These are phyloP conservation scores for Mythimna loreyi DNA, from an alignment of 2,888 invertebrate genomes.

Conservation along the genomic window DNA sequence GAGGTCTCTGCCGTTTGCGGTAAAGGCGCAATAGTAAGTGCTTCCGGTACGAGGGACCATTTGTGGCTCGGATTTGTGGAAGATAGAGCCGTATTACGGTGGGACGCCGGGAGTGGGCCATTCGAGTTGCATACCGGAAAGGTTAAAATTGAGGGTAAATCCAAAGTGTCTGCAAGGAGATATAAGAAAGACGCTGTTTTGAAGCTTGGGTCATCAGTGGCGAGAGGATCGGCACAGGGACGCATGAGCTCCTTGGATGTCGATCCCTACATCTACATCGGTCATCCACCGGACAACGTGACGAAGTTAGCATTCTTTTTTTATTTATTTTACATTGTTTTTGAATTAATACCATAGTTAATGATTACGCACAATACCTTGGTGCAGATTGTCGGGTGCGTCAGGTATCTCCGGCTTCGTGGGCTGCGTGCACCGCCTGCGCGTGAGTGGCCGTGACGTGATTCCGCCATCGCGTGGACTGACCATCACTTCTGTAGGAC, in stretches of 20 bases:
- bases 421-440: slow-evolving; percentile 95
- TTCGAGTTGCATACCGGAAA: slow-evolving; percentile 81
- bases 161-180: slow-evolving; percentile 83
- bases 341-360: not conserved
- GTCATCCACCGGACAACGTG: slow-evolving; percentile 84
- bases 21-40: slow-evolving; percentile 82
- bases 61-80: slow-evolving; percentile 86
- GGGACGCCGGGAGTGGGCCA: slow-evolving; percentile 86
- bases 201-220: slow-evolving; percentile 79
- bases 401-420: slow-evolving; percentile 94
- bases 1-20: slow-evolving; percentile 86
- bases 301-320: slow-evolving; percentile 78
- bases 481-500: slow-evolving; percentile 77
- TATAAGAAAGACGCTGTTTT: slow-evolving; percentile 86
- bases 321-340: not conserved
- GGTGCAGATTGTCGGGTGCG: slow-evolving; percentile 93
- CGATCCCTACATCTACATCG: slow-evolving; percentile 84
- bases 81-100: slow-evolving; percentile 80
- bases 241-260: slow-evolving; percentile 86
- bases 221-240: slow-evolving; percentile 82
- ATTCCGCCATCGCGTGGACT: slow-evolving; percentile 90
- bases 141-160: slow-evolving; percentile 80
- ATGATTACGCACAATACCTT: slow-evolving; percentile 8
- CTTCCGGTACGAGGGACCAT: slow-evolving; percentile 85
- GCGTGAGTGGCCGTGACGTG: slow-evolving; percentile 92